Conservation (phyloP, 2,113 vertebrate species). For the Datnioides undecimradiatus region DNA sequence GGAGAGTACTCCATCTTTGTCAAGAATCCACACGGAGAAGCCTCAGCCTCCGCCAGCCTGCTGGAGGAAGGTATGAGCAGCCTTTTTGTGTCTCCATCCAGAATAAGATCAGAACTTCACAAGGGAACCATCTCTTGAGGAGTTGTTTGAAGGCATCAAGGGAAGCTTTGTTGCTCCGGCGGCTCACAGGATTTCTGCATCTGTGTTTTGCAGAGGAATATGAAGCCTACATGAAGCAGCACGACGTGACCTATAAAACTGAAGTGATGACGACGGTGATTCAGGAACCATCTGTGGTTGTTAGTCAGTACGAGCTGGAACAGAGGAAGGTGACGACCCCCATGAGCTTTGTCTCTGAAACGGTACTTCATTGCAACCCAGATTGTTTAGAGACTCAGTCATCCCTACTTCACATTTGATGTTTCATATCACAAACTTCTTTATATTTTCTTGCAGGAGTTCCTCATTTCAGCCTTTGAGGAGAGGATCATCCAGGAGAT, state of each 20-base stretch:
- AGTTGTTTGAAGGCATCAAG: background rate
- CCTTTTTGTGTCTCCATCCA: background rate
- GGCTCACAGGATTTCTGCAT: background rate
- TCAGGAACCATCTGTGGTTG: slow-evolving; percentile 87
- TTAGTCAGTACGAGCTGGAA: slow-evolving; percentile 90
- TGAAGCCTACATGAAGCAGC: slow-evolving; percentile 90
- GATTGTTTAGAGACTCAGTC: background rate
- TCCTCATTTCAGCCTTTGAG: slow-evolving; percentile 95
- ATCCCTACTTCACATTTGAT: background rate
- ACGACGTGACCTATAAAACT: slow-evolving; percentile 89
- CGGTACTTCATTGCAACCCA: slow-evolving; percentile 79
- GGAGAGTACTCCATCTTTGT: slow-evolving; percentile 92
- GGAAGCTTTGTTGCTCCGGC: background rate
- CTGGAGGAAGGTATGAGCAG: slow-evolving; percentile 90
- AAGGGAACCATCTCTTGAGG: background rate
- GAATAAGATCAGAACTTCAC: background rate
- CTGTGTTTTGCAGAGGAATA: slow-evolving; percentile 88
- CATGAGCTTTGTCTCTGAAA: slow-evolving; percentile 90
- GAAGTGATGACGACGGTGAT: slow-evolving; percentile 89
- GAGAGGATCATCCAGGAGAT: slow-evolving; percentile 97
- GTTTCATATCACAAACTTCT: background rate
- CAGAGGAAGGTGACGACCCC: slow-evolving; percentile 91
- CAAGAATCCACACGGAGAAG: slow-evolving; percentile 91
- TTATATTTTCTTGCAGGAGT: slow-evolving; percentile 90
- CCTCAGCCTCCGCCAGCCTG: slow-evolving; percentile 88